Percentiles rank a stretch among this genome's conserved stretches.
These are phyloP conservation scores for Diprion similis DNA, from an alignment of 1,140 invertebrate genomes.

Conservation along the genomic window DNA sequence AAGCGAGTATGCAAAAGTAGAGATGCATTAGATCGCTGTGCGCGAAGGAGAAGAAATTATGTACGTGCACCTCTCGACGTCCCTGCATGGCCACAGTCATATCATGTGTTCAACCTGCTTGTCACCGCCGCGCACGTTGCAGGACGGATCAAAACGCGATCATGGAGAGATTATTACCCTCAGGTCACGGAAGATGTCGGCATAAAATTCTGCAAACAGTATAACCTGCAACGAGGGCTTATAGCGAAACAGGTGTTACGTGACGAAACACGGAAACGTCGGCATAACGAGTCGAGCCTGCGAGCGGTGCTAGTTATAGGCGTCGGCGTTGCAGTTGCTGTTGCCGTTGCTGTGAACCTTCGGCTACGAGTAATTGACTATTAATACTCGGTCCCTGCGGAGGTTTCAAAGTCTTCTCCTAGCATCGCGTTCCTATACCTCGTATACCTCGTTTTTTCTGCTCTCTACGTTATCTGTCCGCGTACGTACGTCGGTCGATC, in stretches of 20 bases:
- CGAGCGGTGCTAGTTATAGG: neutral
- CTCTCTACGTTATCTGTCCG: neutral
- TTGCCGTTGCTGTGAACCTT: neutral
- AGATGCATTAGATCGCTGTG: too few relatives aligned
- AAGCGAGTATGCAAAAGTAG: neutral
- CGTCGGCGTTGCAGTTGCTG: neutral
- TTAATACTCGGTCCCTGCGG: neutral
- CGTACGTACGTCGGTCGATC: neutral
- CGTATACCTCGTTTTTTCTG: too few relatives aligned
- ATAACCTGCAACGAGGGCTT: too few relatives aligned
- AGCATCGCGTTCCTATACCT: too few relatives aligned
- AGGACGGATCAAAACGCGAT: neutral
- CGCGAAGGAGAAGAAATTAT: too few relatives aligned
- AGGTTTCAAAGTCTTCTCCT: neutral
- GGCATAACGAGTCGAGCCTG: neutral
- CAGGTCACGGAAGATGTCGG: neutral
- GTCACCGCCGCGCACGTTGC: neutral
- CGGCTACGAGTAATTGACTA: neutral
- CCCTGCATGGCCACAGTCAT: neutral
- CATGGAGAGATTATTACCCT: neutral
- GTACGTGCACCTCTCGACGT: too few relatives aligned
- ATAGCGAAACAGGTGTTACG: conserved; percentile 7
- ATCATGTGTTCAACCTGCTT: neutral
- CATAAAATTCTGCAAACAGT: neutral
- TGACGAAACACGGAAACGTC: conserved; percentile 5